Percentiles rank a stretch among this genome's conserved stretches.
Evolutionary conservation across 2,113 vertebrate genomes (phyloP).

Genomic region (Pygathrix nemaeus): DNA sequence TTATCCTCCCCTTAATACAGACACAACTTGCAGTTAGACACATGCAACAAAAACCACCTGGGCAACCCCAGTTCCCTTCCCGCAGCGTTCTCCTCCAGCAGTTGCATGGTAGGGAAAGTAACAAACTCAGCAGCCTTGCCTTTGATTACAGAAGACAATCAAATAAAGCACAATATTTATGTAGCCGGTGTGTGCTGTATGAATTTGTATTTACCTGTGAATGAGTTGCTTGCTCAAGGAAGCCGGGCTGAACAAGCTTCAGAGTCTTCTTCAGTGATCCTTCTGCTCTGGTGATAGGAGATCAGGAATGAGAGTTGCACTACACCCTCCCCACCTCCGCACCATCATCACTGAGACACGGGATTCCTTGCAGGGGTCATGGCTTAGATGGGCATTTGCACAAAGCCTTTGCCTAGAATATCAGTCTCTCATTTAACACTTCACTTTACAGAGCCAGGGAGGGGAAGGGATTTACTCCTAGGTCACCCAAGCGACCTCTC

Average conservation of each 20-base stretch:
- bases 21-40: neutral
- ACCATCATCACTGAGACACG: neutral
- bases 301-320: neutral
- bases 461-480: neutral
- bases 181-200: neutral
- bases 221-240: conserved; percentile 24
- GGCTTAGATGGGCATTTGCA: neutral
- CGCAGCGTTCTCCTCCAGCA: neutral
- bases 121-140: conserved; percentile 21
- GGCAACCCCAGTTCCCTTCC: neutral
- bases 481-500: neutral
- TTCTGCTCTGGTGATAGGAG: neutral
- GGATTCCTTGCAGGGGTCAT: neutral
- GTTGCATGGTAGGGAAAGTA: neutral
- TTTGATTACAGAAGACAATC: conserved; percentile 49
- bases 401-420: neutral
- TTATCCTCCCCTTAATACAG: neutral
- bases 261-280: neutral
- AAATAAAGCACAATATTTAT: neutral
- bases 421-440: neutral
- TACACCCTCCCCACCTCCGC: neutral
- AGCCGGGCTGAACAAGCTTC: neutral
- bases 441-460: neutral
- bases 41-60: neutral
- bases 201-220: conserved; percentile 15